Conservation (phyloP, 2,888 invertebrate genomes). For the Stramonita haemastoma region DNA sequence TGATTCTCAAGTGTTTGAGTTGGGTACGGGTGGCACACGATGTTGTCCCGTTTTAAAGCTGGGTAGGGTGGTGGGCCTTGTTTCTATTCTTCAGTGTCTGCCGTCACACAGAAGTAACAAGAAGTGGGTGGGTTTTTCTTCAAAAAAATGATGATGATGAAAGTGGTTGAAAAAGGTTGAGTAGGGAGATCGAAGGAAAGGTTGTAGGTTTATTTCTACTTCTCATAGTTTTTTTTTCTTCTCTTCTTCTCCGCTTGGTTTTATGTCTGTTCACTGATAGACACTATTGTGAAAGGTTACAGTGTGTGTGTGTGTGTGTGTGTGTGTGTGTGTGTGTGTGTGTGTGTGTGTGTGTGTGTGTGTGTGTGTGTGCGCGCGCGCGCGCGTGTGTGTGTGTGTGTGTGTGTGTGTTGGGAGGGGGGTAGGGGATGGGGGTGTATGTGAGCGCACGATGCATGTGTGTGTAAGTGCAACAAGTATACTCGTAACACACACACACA, state of each 20-base stretch:
- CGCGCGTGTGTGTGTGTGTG: neutral
- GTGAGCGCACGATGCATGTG: neutral
- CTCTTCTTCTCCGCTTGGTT: neutral
- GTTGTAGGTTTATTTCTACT: neutral
- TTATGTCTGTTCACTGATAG: neutral
- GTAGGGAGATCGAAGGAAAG: neutral
- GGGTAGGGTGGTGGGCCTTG: too few species aligned
- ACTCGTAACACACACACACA: neutral
- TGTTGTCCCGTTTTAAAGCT: too few species aligned
- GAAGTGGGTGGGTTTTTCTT: too few species aligned
- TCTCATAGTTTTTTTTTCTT: neutral
- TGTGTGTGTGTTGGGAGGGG: neutral
- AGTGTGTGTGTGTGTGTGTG: neutral
- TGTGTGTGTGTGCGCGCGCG: neutral
- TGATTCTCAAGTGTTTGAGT: too few species aligned
- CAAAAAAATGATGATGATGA: too few species aligned
- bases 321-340: constrained; percentile 30
- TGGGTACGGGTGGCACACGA: too few species aligned
- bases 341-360: constrained; percentile 13
- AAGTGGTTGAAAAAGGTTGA: too few species aligned
- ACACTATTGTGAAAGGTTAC: neutral
- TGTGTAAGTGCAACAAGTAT: neutral
- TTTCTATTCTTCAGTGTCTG: too few species aligned
- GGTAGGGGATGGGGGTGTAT: neutral
- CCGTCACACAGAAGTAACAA: too few species aligned